Percentiles rank a stretch among this genome's conserved stretches.
Evolutionary conservation across 2,797 vertebrate genomes (phyloP).

Genomic region (Lagorchestes hirsutus): DNA sequence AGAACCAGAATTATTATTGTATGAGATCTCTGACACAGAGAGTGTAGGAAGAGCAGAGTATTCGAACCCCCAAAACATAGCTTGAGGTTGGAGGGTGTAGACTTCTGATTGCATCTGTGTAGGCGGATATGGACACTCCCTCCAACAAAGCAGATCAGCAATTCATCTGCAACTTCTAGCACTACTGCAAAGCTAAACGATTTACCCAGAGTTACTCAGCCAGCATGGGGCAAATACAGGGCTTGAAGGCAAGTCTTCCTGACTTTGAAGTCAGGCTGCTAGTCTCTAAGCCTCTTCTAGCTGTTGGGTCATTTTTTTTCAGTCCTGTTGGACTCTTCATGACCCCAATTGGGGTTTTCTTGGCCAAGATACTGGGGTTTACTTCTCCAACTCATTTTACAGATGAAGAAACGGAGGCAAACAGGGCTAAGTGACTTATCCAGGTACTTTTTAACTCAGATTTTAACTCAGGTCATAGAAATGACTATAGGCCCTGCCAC

Average conservation of each 20-base stretch:
- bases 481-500: not conserved
- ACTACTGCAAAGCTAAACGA: not conserved
- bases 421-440: not conserved
- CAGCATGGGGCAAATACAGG: not conserved
- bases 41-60: not conserved
- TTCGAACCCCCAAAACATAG: not conserved
- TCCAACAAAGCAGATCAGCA: not conserved
- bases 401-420: not conserved
- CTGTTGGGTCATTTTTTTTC: not conserved
- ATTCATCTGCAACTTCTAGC: not conserved
- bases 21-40: not conserved
- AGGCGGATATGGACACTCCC: not conserved
- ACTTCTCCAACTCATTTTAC: not conserved
- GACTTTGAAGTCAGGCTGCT: not conserved
- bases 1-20: not conserved
- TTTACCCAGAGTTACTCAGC: not conserved
- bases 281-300: not conserved
- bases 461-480: not conserved
- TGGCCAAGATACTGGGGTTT: not conserved
- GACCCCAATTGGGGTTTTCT: not conserved
- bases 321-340: not conserved
- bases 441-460: not conserved
- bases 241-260: not conserved
- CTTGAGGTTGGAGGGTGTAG: not conserved
- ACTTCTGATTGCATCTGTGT: slow-evolving; percentile 1